Evolutionary conservation across 2,797 vertebrate species (phyloP), one percentile per base, ranked within the genome.

Genomic region (Sorex maritimensis): DNA sequence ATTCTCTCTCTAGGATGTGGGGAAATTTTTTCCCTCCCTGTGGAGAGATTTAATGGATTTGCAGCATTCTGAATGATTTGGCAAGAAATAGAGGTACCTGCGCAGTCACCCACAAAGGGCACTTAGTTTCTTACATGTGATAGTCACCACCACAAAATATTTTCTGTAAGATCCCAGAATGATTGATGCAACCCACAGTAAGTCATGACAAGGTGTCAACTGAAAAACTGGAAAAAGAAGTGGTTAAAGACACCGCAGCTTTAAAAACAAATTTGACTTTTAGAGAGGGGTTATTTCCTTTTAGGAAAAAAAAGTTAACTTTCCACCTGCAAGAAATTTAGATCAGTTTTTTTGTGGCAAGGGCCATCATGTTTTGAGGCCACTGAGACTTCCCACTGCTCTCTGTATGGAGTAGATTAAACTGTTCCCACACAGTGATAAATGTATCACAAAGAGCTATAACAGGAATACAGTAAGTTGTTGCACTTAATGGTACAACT

Each of bases 181-280:
- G 77, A 96, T 81, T 91, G 91, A 96, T 95, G 68, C 19, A 30
- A 41, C 23, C 72, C 5, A 12, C 72, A n/a, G 10, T 92, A 81
- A 94, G 88, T 71, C 75, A 88, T 92, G 85, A 81, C 91, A 94
- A 94, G 24, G 68, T 95, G 77, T 96, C 95, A 97, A 90, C 74
- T 92, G 88, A 96, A 97, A 97, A 96, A 94, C 89, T 93, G 79
- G 17, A 75, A 90, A 87, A 67, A 93, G 95, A 96, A 97, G 52
- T 87, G 85, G 95, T 87, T 92, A 95, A 96, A 96, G 82, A 93
- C 72, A 94, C 58, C 15, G 8, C 65, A 92, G 81, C 24, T 96
- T 97, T 92, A 96, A 96, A 95, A 96, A 88, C 26, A 91, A 86
- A 86, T 95, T 97, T 97, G 95, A 95, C 95, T 97, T 91, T 94